Evolutionary conservation across 2,797 vertebrate genomes (phyloP).

Genomic region (Miichthys miiuy): DNA sequence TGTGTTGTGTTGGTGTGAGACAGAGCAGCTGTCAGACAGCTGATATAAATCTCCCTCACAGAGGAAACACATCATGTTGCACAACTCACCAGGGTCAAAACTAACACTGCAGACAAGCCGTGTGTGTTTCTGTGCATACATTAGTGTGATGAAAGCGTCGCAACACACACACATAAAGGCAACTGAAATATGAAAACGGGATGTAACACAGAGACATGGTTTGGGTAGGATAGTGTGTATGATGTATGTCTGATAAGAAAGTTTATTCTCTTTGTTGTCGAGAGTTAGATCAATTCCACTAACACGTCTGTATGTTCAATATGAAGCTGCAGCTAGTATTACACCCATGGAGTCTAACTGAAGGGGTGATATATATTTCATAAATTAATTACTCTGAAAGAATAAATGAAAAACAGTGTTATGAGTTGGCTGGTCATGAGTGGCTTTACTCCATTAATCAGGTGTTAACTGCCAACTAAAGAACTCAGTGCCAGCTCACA

Average conservation of each 20-base stretch:
- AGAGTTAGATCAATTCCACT: neutral
- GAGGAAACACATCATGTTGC: constrained; percentile 26
- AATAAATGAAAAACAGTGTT: too few relatives aligned
- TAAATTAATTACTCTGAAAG: too few relatives aligned
- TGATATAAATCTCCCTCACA: constrained; percentile 33
- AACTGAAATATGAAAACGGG: neutral
- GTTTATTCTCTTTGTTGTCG: neutral
- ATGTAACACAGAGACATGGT: neutral
- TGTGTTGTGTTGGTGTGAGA: neutral
- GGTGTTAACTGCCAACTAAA: too few relatives aligned
- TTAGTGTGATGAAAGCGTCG: neutral
- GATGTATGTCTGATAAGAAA: neutral
- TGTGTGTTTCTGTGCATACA: neutral
- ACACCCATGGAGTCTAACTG: too few relatives aligned
- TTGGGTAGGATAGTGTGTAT: neutral
- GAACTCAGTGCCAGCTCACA: too few relatives aligned
- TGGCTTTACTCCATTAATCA: too few relatives aligned
- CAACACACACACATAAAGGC: neutral
- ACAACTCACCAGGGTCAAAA: constrained; percentile 25
- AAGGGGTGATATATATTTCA: too few relatives aligned
- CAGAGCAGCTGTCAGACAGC: constrained; percentile 26
- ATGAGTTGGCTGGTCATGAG: too few relatives aligned
- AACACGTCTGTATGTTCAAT: neutral
- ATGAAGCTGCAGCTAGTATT: neutral
- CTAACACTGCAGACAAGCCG: constrained; percentile 7